A percentile compares a stretch with the other conserved stretches of the same genome.
phyloP scores from a whole-genome alignment of 2,888 invertebrate genomes.

The Mayetiola destructor region DNA sequence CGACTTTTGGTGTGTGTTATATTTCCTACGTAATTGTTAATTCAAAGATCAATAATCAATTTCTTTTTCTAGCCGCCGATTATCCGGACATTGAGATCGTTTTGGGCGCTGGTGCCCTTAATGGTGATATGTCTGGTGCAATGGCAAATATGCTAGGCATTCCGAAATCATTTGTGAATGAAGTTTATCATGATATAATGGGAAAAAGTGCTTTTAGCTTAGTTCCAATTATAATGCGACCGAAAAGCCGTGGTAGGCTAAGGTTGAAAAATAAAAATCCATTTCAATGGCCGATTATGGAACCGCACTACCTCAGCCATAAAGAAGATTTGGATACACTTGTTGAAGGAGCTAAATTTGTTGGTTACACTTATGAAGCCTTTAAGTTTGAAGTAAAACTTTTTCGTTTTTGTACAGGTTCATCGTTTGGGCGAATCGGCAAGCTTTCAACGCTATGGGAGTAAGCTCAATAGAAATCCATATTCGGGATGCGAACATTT shows the following conservation, averaged over 20 bases:
- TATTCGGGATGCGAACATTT: slow-evolving; percentile 53
- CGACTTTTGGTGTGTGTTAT: slow-evolving; percentile 28
- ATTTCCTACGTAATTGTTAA: neutral
- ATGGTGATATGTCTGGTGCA: slow-evolving; percentile 55
- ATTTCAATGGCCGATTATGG: slow-evolving; percentile 57
- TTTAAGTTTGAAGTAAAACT: neutral
- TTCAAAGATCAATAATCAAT: neutral
- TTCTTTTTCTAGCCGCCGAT: slow-evolving; percentile 21
- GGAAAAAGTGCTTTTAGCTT: slow-evolving; percentile 45
- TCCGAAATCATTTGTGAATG: slow-evolving; percentile 34
- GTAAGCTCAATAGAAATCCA: slow-evolving; percentile 40
- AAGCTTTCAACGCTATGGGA: slow-evolving; percentile 39
- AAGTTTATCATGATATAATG: slow-evolving; percentile 29
- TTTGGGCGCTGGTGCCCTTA: slow-evolving; percentile 59
- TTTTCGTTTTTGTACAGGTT: slow-evolving; percentile 39
- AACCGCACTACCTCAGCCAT: slow-evolving; percentile 67
- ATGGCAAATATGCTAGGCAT: slow-evolving; percentile 48
- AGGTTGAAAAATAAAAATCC: slow-evolving; percentile 56
- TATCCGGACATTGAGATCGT: slow-evolving; percentile 70
- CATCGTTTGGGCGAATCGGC: slow-evolving; percentile 40
- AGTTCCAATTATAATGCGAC: slow-evolving; percentile 58
- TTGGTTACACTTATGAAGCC: slow-evolving; percentile 27
- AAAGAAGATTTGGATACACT: slow-evolving; percentile 56
- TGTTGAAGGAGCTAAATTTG: slow-evolving; percentile 59
- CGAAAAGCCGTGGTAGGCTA: slow-evolving; percentile 58